Base-by-base conservation (phyloP, 2,888 invertebrate genomes). In the Cephonodes hylas region DNA sequence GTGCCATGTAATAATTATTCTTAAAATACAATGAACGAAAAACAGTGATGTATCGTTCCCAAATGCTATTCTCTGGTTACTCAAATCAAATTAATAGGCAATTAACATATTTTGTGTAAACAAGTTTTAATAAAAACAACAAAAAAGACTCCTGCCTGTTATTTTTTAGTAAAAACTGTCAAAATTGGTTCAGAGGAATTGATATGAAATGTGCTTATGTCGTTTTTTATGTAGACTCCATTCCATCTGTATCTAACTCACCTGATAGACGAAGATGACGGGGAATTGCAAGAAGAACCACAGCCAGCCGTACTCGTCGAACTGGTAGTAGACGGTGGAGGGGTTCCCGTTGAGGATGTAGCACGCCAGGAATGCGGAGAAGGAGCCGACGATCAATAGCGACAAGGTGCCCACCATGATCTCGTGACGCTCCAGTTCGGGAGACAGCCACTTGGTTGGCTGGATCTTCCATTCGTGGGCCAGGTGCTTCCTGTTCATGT, bases 381-480 rank as follows among this genome's bases (percentile, higher is more conserved):
- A 85, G 0, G 89, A 83, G 1, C 94, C 93, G 0, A 90, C 93
- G 48, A 94, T 48, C 15, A 94, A 65, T 20, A 96, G 88, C 0
- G 95, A 94, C 1, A 93, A 4, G 0, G 93, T 93, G 0, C 96
- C 96, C 3, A 94, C 74, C 72, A 94, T 84, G 66, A 96, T 95
- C 84, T 96, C 96, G 69, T 96, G 95, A 3, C 93, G 88, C 74
- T 96, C 95, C 60, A 96, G 81, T 62, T 95, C 94, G 0, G 95
- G 94, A 0, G 94, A 83, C 10, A 96, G 73, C 94, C 95, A 96
- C 67, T 95, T 95, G 45, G 90, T 91, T 0, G 96, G 96, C 76
- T 96, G 96, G 67, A 95, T 94, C 85, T 96, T 96, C 96, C 96
- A 96, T 68, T 95, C 94, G 59, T 94, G 88, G 0, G 96, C 91